Percentiles rank a stretch among this genome's conserved stretches.
Conservation (phyloP, 2,888 invertebrate species). For the Chromoteleia sp. region DNA sequence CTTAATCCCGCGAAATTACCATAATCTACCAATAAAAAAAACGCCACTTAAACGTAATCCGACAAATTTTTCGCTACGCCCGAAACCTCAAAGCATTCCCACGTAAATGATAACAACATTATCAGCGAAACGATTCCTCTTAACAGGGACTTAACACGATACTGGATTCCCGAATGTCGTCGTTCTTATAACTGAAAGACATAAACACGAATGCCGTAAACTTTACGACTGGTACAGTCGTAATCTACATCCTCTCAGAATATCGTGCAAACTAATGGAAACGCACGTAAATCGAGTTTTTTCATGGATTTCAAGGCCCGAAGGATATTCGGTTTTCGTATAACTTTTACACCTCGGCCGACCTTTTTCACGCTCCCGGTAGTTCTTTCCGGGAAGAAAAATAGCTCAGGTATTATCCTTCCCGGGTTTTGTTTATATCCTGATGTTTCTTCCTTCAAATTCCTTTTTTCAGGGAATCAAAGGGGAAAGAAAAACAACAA, state of each 20-base stretch:
- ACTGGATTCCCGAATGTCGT: slow-evolving; percentile 12
- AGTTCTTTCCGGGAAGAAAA: slow-evolving; percentile 37
- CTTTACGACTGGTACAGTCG: slow-evolving; percentile 55
- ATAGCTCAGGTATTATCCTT: slow-evolving; percentile 13
- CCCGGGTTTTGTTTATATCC: slow-evolving; percentile 4
- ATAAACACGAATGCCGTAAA: slow-evolving; percentile 51
- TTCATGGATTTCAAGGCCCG: slow-evolving; percentile 9
- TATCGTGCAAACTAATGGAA: slow-evolving; percentile 52
- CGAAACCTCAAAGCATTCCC: slow-evolving; percentile 17
- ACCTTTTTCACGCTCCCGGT: slow-evolving; percentile 11
- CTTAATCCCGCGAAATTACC: slow-evolving; percentile 29
- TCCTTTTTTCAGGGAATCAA: background rate
- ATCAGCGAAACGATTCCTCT: slow-evolving; percentile 34
- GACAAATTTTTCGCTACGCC: slow-evolving; percentile 32
- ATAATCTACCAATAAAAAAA: slow-evolving; percentile 34
- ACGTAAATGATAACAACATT: slow-evolving; percentile 45
- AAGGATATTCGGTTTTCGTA: background rate
- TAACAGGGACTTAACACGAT: slow-evolving; percentile 33
- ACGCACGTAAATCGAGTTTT: slow-evolving; percentile 38
- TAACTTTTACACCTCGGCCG: slow-evolving; percentile 29
- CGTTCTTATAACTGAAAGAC: slow-evolving; percentile 41
- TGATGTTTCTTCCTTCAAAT: slow-evolving; percentile 11
- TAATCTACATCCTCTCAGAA: slow-evolving; percentile 53
- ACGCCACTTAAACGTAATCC: slow-evolving; percentile 22
- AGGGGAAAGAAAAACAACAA: slow-evolving; percentile 5